Base-by-base conservation (phyloP, 35 echinoderm and acorn worm genomes). In the Apostichopus japonicus region DNA sequence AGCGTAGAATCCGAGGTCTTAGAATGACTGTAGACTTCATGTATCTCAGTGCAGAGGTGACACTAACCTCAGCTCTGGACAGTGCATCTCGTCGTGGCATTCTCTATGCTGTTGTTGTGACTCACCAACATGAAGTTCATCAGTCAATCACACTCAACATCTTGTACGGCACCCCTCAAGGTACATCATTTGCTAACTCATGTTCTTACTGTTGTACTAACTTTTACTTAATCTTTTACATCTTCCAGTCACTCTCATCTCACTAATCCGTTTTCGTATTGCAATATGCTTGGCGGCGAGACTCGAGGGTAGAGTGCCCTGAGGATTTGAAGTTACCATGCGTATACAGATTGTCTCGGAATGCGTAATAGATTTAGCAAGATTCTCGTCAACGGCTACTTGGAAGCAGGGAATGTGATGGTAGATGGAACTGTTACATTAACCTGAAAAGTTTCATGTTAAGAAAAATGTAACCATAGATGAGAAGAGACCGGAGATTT, bases 131-230 rank as follows among this genome's bases (percentile, higher is more conserved):
- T 79, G 95, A 96, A 53, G 25, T 96, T 0, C 97, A 99, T 62
- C 86, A 93, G 17, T 99, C 97, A 63, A 92, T 99, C 58, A 99
- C 97, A 6, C 95, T 99, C 77, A 99, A 99, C 93, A 99, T 99
- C 65, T 88, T 99, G 7, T 95, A 99, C 78, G 97, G 97, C 5
- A 99, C 95, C 24, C 97, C 97, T 52, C 97, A 99, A 95, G 97
- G 97, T 99, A 95, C 88, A 59, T 57, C 21, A 10, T 7, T 57
- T 23, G 4, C 10, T 61, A 61, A 61, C 57, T 61, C 57, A 10
- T 24, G 51, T 80, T 80, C 14, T 27, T 24, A 44, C 33, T 51
- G 8, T 11, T 11, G 23, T 23, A 44, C 8, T 13, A 80, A 44
- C 33, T 53, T 53, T 80, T 80, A 11, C 13, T 16, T 24, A 1